Evolutionary conservation across 2,888 invertebrate genomes (phyloP), one percentile per base, ranked within the genome.

Genomic region (Cheilosia soror): DNA sequence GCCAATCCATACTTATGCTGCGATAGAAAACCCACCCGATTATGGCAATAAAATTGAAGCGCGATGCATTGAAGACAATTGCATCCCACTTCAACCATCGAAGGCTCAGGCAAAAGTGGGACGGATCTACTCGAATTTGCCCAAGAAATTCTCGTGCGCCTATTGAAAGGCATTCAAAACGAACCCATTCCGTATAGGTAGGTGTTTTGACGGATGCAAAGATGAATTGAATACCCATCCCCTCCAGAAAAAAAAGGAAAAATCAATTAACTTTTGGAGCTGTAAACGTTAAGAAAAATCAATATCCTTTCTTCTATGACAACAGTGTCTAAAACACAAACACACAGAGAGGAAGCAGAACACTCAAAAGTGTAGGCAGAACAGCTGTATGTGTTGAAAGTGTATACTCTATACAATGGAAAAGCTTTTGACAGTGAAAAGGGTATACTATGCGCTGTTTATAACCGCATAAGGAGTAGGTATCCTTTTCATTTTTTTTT

Each of bases 261-360:
- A 79, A 84, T 80, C 65, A 84, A 80, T 84, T 79, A 75, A 75
- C 65, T 79, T 75, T 69, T 51, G 40, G 42, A 55, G 51, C 63
- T 40, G 42, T 73, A 73, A 62, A 47, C 15, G 75, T 44, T 79
- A 69, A 58, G 75, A 75, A 84, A 84, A 84, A 84, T 84, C 80
- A 75, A 84, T 84, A 84, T 47, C 69, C 47, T 75, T 75, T 84
- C 75, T 75, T 75, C 57, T 84, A 80, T 71, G 79, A 84, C 79
- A 82, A 57, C 51, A 79, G 79, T 73, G 80, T 47, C 65, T 68
- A 60, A 58, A 53, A 60, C 60, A 72, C 62, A 66, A 72, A 53
- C 44, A 66, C 73, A 73, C 53, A 27, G 47, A 27, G 47, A 42
- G 31, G 37, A 68, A 66, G 42, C 25, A 83, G 66, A 78, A 63